Percentiles rank a stretch among this genome's conserved stretches.
phyloP scores from a whole-genome alignment of 2,797 vertebrate genomes.

The Gallirallus australis region DNA sequence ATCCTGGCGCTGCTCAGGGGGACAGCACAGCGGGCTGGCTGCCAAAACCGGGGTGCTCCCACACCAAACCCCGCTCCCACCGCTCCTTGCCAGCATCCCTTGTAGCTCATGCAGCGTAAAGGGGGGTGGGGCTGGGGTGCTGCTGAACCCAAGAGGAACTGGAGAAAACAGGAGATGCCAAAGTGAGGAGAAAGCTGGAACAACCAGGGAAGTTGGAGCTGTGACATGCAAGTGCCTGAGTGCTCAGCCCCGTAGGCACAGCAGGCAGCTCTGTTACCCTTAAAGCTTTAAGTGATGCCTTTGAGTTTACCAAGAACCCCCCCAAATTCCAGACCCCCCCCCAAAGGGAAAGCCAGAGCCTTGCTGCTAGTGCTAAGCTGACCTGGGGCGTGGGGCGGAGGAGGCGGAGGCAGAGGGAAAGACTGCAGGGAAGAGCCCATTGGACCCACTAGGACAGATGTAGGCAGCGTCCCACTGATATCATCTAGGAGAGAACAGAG shows the following conservation, averaged over 20 bases:
- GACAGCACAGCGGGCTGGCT: neutral
- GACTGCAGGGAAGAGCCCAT: conserved; percentile 97
- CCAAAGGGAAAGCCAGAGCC: conserved; percentile 6
- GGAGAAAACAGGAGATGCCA: neutral
- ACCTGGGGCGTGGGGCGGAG: conserved; percentile 92
- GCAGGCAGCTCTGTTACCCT: neutral
- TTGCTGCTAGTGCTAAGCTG: conserved; percentile 89
- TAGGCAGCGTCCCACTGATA: conserved; percentile 93
- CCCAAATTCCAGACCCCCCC: neutral
- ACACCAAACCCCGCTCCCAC: neutral
- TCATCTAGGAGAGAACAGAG: conserved; percentile 90
- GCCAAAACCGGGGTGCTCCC: neutral
- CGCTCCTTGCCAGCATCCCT: neutral
- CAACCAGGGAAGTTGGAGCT: fast-evolving
- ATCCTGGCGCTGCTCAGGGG: neutral
- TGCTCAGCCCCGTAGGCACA: fast-evolving
- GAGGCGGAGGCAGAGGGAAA: conserved; percentile 93
- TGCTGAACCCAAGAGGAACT: neutral
- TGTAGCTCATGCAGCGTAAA: fast-evolving
- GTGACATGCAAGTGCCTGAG: fast-evolving
- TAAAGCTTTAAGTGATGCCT: neutral
- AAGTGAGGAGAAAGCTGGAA: neutral
- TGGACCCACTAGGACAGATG: conserved; percentile 91
- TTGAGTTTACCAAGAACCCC: neutral
- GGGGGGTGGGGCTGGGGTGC: neutral